Evolutionary conservation across 2,113 vertebrate genomes (phyloP).

Genomic region (Paraplagusia blochii): DNA sequence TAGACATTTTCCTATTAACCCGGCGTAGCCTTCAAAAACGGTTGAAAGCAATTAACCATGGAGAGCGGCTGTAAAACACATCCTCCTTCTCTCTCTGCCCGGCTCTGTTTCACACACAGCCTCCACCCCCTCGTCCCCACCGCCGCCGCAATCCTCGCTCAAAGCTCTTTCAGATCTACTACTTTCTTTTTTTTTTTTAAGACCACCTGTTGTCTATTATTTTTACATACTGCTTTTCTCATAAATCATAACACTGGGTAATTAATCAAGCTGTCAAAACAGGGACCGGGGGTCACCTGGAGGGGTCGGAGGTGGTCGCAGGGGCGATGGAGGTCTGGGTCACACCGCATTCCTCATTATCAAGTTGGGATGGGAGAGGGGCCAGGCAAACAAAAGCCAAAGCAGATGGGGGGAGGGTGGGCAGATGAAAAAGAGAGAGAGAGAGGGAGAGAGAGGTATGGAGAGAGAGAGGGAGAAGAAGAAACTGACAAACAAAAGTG

Average conservation of each 20-base stretch:
- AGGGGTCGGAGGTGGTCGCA: conserved; percentile 92
- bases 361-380: conserved; percentile 99
- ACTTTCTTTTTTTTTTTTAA: conserved; percentile 91
- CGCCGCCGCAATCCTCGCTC: conserved; percentile 42
- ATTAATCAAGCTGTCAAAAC: conserved; percentile 99
- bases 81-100: conserved; percentile 43
- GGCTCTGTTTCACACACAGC: conserved; percentile 19
- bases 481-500: conserved; percentile 92
- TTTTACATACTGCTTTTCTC: conserved; percentile 99
- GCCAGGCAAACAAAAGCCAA: conserved; percentile 98
- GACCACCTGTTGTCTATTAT: conserved; percentile 99
- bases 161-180: conserved; percentile 73
- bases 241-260: conserved; percentile 99
- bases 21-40: conserved; percentile 59
- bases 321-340: conserved; percentile 99
- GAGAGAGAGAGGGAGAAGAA: conserved; percentile 80
- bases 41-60: conserved; percentile 78
- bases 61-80: conserved; percentile 83
- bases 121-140: conserved; percentile 23
- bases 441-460: conserved; percentile 74
- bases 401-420: conserved; percentile 92
- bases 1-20: conserved; percentile 80
- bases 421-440: conserved; percentile 71
- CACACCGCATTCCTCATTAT: conserved; percentile 99
- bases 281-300: conserved; percentile 89